phyloP scores from a whole-genome alignment of 2,888 invertebrate genomes.

The Idaea dimidiata region DNA sequence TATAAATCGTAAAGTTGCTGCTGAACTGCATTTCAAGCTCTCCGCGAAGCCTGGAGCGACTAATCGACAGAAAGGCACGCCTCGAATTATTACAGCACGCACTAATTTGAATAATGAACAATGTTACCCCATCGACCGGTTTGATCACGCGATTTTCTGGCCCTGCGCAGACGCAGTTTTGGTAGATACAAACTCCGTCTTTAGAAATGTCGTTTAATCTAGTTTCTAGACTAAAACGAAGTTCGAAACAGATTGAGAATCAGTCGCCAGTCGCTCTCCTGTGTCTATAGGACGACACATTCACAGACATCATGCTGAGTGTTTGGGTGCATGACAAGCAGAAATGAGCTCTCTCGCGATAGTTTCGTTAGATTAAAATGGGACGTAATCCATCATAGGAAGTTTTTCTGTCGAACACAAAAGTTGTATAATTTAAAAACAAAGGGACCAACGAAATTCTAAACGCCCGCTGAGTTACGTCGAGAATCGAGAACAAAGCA shows the following conservation, averaged over 20 bases:
- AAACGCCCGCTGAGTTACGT: conserved; percentile 58
- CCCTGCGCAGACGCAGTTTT: conserved; percentile 47
- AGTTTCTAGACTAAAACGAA: no score
- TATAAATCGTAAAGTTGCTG: conserved; percentile 16
- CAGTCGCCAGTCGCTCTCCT: conserved; percentile 19
- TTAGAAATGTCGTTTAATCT: no score
- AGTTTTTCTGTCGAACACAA: conserved; percentile 57
- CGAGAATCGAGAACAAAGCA: conserved; percentile 65
- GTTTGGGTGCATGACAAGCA: conserved; percentile 13
- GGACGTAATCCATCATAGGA: conserved; percentile 56
- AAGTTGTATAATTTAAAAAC: conserved; percentile 73
- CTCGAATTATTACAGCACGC: conserved; percentile 70
- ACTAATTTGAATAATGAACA: conserved; percentile 78
- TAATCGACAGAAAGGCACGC: conserved; percentile 54
- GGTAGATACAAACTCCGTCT: conserved; percentile 35
- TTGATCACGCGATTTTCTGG: conserved; percentile 56
- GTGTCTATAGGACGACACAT: conserved; percentile 26
- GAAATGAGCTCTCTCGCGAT: conserved; percentile 17
- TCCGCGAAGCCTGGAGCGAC: conserved; percentile 33
- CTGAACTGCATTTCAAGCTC: conserved; percentile 14
- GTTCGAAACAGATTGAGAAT: background rate
- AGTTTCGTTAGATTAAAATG: conserved; percentile 40
- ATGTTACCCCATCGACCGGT: conserved; percentile 69
- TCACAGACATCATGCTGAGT: conserved; percentile 19
- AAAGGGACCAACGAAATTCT: conserved; percentile 65